Base-by-base conservation (phyloP, 2,797 vertebrate genomes). In the Microctenopoma stevenorrisi region DNA sequence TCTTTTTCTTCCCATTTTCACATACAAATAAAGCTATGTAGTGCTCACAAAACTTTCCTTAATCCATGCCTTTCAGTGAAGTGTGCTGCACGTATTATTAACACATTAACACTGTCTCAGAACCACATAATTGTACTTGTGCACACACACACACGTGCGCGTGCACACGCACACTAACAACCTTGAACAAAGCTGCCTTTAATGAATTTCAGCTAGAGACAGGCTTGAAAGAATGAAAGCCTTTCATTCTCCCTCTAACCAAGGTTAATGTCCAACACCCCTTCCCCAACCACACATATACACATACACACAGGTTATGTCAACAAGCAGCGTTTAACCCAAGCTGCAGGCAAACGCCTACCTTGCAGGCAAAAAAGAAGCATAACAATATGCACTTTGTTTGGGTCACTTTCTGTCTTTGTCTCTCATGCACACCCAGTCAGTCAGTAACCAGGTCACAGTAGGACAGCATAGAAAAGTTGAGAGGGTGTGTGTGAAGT, bases 141-240 rank as follows among this genome's bases (percentile, higher is more conserved):
- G 15, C 5, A 22, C 67, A 77, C 66, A 68, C 74, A 62, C 53
- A 69, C 74, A 63, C 53, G 8, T 46, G 26, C 59, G 40, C 30
- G 57, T 52, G 50, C 50, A 33, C 63, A n/a, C 67, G 74, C 66
- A 68, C 74, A 62, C 53, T 68, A 85, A 85, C 77, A 90, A 85
- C 78, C 71, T 79, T 70, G 72, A 87, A 91, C 86, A 91, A 89
- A 90, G 82, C 71, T 61, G 79, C 22, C 80, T 90, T 90, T 88
- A 86, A 88, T 87, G 76, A 84, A 79, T 79, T 83, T 85, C 72
- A 79, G 72, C 28, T 37, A 46, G 66, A 58, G 74, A 65, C 35
- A 63, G 55, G 58, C 70, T 61, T 22, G 61, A 70, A 62, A 71
- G 62, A 83, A 80, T 77, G 64, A 86, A 87, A 87, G 83, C 86